A percentile compares a stretch with the other conserved stretches of the same genome.
These are phyloP conservation scores for Apamea sordens DNA, from an alignment of 2,888 invertebrate species.

Conservation along the genomic window DNA sequence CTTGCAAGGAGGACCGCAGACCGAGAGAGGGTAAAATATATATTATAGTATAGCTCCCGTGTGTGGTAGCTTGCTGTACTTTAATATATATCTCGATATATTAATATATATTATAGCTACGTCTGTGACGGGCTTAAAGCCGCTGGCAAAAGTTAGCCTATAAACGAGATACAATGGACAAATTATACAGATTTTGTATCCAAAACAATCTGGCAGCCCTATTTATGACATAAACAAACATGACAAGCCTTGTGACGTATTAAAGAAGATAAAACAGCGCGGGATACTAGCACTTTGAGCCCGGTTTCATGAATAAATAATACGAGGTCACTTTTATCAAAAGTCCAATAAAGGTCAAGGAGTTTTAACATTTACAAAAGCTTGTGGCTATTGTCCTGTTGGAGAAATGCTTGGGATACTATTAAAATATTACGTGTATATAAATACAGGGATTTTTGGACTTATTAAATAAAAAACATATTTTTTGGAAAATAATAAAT, in stretches of 20 bases:
- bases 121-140: too few relatives aligned
- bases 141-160: too few relatives aligned
- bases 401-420: not conserved
- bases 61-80: too few relatives aligned
- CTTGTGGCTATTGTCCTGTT: not conserved
- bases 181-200: not conserved
- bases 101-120: too few relatives aligned
- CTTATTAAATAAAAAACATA: slow-evolving; percentile 1
- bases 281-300: slow-evolving; percentile 20
- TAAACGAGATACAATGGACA: not conserved
- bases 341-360: not conserved
- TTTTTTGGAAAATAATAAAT: slow-evolving; percentile 52
- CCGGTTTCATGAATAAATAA: not conserved
- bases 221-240: slow-evolving; percentile 10
- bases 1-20: too few relatives aligned
- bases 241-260: not conserved
- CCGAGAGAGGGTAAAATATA: too few relatives aligned
- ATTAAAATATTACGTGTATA: not conserved
- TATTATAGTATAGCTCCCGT: too few relatives aligned
- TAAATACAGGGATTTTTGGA: not conserved
- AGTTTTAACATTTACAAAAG: not conserved
- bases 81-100: too few relatives aligned
- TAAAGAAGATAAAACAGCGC: not conserved
- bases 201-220: not conserved
- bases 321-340: not conserved